Evolutionary conservation across 2,888 invertebrate genomes (phyloP).

Genomic region (Perizoma affinitatum): DNA sequence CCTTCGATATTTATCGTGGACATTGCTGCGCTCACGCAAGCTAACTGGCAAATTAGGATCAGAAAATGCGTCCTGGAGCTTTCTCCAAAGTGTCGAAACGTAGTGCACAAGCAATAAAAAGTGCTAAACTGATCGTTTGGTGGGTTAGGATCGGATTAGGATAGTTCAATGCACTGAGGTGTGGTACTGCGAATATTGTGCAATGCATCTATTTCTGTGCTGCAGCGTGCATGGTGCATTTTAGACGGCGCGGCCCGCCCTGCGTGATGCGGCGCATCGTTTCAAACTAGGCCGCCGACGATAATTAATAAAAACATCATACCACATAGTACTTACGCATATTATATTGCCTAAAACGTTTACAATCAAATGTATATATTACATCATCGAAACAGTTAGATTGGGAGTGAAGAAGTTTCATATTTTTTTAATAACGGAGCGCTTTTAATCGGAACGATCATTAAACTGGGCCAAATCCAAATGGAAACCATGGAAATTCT

Average conservation of each 20-base stretch:
- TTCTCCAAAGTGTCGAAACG: conserved; percentile 44
- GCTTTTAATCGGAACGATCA: conserved; percentile 35
- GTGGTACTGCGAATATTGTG: conserved; percentile 81
- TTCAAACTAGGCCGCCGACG: conserved; percentile 60
- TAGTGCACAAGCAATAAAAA: conserved; percentile 71
- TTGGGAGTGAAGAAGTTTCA: conserved; percentile 18
- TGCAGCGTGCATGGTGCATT: conserved; percentile 65
- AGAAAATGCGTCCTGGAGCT: conserved; percentile 39
- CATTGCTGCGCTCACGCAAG: conserved; percentile 44
- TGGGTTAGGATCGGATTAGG: conserved; percentile 71
- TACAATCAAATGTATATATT: conserved; percentile 7
- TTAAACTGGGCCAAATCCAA: conserved; percentile 33
- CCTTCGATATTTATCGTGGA: conserved; percentile 70
- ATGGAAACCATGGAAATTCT: conserved; percentile 33
- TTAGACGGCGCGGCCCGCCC: conserved; percentile 48
- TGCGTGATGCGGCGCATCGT: conserved; percentile 51
- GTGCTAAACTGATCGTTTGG: conserved; percentile 69
- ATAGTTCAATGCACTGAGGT: conserved; percentile 80
- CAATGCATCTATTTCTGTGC: conserved; percentile 77
- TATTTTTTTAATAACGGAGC: conserved; percentile 26
- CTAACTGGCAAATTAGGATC: conserved; percentile 26
- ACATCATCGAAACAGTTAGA: conserved; percentile 17
- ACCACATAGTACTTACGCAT: conserved; percentile 12
- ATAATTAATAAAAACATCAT: conserved; percentile 58
- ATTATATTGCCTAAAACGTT: conserved; percentile 9